These are phyloP conservation scores for Ypsolopha scabrella DNA, from an alignment of 2,888 invertebrate genomes.

Conservation along the genomic window DNA sequence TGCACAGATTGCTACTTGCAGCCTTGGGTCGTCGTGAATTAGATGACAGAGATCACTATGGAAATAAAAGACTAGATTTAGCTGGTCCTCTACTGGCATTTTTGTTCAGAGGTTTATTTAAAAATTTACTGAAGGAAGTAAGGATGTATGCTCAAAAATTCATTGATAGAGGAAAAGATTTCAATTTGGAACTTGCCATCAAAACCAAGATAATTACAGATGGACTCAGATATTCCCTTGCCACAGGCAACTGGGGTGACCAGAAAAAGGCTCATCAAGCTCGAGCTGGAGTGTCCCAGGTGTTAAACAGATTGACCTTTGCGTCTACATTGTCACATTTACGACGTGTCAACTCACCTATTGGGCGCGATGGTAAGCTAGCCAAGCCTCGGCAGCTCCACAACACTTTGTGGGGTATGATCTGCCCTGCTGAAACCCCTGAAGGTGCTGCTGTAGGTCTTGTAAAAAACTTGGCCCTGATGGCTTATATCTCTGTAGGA, in stretches of 20 bases:
- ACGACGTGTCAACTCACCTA: conserved; percentile 97
- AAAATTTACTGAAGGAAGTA: conserved; percentile 97
- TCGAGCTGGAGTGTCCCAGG: conserved; percentile 96
- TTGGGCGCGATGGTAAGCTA: conserved; percentile 98
- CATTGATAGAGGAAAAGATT: conserved; percentile 98
- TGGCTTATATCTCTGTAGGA: conserved; percentile 99
- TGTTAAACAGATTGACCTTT: conserved; percentile 97
- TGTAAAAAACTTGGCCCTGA: conserved; percentile 98
- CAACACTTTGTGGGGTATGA: conserved; percentile 99
- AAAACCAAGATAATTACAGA: conserved; percentile 99
- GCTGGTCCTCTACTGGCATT: conserved; percentile 98
- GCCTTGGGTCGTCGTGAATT: conserved; percentile 95
- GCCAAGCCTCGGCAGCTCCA: conserved; percentile 99
- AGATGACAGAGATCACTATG: conserved; percentile 99
- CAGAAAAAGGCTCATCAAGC: conserved; percentile 99
- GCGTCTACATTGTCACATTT: conserved; percentile 99
- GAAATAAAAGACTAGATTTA: conserved; percentile 97
- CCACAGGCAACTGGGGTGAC: conserved; percentile 99
- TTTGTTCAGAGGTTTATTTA: conserved; percentile 95
- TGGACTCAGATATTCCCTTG: conserved; percentile 96
- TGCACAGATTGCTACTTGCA: conserved; percentile 94
- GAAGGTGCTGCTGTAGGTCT: conserved; percentile 97
- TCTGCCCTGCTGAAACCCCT: conserved; percentile 99
- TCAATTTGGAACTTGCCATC: conserved; percentile 95
- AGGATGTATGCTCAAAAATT: conserved; percentile 99